phyloP scores from a whole-genome alignment of 1,140 invertebrate species.

The Tribolium madens region DNA sequence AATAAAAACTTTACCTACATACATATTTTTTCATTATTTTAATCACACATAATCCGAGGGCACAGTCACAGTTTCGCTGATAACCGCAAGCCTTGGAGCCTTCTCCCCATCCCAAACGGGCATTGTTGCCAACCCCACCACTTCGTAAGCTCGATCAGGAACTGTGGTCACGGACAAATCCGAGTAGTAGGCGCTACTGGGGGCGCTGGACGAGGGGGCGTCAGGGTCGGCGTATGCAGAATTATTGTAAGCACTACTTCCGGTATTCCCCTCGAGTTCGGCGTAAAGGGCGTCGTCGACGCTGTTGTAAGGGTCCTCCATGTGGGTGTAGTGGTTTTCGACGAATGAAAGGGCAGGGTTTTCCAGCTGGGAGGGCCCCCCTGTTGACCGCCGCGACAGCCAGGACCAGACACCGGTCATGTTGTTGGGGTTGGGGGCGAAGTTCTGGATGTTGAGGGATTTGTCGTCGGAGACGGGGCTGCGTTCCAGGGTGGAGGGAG shows the following conservation, averaged over 20 bases:
- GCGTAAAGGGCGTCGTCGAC: constrained; percentile 75
- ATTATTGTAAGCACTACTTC: constrained; percentile 75
- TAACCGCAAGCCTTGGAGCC: constrained; percentile 71
- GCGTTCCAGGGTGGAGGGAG: constrained; percentile 23
- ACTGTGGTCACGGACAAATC: constrained; percentile 71
- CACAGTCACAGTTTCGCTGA: constrained; percentile 72
- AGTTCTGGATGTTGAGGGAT: constrained; percentile 53
- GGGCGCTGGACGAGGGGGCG: constrained; percentile 73
- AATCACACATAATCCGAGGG: constrained; percentile 76
- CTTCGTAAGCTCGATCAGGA: constrained; percentile 70
- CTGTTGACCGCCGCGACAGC: constrained; percentile 69
- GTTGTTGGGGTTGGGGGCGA: constrained; percentile 48
- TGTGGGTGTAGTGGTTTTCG: constrained; percentile 79
- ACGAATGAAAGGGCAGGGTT: constrained; percentile 67
- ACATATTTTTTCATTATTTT: not conserved
- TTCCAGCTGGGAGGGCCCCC: constrained; percentile 66
- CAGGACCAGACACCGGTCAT: constrained; percentile 76
- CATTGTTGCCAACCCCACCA: constrained; percentile 68
- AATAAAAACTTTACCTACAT: constrained; percentile 54
- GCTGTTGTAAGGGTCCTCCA: constrained; percentile 73
- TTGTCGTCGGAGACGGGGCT: constrained; percentile 61
- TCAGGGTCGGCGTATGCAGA: constrained; percentile 78
- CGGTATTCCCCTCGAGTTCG: constrained; percentile 69
- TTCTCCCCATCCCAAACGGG: constrained; percentile 63
- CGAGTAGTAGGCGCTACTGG: constrained; percentile 79